Evolutionary conservation across 2,113 vertebrate species (phyloP).

Genomic region (Carassius auratus): DNA sequence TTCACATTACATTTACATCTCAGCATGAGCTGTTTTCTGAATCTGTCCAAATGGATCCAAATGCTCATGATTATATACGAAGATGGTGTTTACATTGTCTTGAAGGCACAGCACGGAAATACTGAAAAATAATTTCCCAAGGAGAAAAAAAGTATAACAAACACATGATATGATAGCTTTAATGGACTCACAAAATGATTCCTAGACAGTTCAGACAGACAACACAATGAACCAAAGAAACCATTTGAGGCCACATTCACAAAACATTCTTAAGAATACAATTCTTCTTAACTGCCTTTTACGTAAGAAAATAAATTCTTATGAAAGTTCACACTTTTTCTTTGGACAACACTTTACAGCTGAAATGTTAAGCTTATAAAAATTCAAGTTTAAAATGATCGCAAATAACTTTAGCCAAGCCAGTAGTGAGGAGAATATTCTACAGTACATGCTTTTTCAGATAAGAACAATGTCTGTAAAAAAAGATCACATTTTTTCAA

Average conservation of each 20-base stretch:
- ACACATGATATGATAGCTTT: background rate
- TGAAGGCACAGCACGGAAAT: background rate
- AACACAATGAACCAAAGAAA: too few species aligned
- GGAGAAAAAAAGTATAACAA: background rate
- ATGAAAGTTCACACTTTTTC: background rate
- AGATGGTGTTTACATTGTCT: background rate
- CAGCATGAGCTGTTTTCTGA: background rate
- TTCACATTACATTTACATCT: background rate
- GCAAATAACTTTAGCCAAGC: too few species aligned
- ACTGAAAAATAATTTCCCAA: background rate
- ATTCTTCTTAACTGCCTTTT: background rate
- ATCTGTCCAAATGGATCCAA: background rate
- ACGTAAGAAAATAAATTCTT: background rate
- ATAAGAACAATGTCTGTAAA: background rate
- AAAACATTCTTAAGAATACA: background rate
- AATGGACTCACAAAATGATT: background rate
- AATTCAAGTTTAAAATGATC: too few species aligned
- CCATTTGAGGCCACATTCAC: background rate
- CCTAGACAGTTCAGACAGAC: background rate
- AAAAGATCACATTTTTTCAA: background rate
- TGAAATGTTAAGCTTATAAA: background rate
- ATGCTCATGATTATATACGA: background rate
- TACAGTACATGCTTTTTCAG: background rate
- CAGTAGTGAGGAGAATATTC: too few species aligned
- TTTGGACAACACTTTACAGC: background rate